Evolutionary conservation across 2,113 vertebrate species (phyloP).

Genomic region (Perccottus glenii): DNA sequence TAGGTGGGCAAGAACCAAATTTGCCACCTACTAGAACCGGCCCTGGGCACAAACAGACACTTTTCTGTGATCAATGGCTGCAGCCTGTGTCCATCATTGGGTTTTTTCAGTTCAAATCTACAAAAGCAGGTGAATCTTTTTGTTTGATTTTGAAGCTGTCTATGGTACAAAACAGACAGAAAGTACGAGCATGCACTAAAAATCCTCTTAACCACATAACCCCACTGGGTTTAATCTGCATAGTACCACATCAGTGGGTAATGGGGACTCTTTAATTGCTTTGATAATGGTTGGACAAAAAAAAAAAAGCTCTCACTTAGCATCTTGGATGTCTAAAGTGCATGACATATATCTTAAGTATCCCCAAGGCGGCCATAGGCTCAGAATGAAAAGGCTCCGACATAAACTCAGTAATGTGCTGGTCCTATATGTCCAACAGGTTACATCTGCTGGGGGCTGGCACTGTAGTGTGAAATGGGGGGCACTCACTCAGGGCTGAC

Average conservation of each 20-base stretch:
- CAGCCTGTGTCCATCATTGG: too few relatives aligned
- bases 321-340: constrained; percentile 61
- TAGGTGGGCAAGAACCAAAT: too few relatives aligned
- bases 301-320: too few relatives aligned
- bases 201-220: constrained; percentile 37
- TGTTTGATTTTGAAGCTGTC: constrained; percentile 23
- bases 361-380: constrained; percentile 55
- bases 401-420: constrained; percentile 56
- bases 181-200: constrained; percentile 32
- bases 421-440: constrained; percentile 49
- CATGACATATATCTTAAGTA: constrained; percentile 43
- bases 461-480: constrained; percentile 67
- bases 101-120: constrained; percentile 10
- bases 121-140: constrained; percentile 31
- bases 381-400: constrained; percentile 47
- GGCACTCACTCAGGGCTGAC: constrained; percentile 34
- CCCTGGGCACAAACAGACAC: too few relatives aligned
- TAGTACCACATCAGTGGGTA: constrained; percentile 36
- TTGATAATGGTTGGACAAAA: constrained; percentile 62
- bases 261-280: constrained; percentile 66
- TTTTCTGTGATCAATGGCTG: too few relatives aligned
- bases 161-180: not conserved
- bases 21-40: too few relatives aligned
- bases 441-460: constrained; percentile 45
- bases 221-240: constrained; percentile 57